Evolutionary conservation across 2,888 invertebrate genomes (phyloP).

Genomic region (Lamellibrachia satsuma): DNA sequence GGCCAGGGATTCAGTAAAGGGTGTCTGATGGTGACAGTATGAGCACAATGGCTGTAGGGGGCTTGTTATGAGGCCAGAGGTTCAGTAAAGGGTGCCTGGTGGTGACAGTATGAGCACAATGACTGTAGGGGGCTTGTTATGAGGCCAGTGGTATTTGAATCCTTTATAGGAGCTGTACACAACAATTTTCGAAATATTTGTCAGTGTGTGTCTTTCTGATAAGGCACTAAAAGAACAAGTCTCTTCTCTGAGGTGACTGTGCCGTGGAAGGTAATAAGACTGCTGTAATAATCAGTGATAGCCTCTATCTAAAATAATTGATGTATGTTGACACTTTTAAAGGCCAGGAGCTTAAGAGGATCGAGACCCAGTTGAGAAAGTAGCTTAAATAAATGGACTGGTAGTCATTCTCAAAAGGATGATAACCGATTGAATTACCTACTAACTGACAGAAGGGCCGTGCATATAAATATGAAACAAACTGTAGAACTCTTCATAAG

Average conservation of each 20-base stretch:
- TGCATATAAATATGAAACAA: neutral
- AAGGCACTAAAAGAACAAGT: neutral
- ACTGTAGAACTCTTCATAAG: neutral
- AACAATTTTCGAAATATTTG: neutral
- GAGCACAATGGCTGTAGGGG: no score
- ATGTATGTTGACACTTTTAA: neutral
- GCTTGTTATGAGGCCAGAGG: no score
- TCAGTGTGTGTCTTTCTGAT: neutral
- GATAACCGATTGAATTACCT: neutral
- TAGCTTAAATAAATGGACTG: neutral
- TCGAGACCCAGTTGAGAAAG: neutral
- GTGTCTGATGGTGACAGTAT: no score
- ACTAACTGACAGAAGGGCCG: neutral
- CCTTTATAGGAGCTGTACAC: neutral
- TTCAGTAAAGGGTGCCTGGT: no score
- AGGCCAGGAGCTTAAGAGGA: neutral
- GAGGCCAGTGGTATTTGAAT: neutral
- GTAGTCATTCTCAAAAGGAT: neutral
- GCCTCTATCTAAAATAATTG: constrained; percentile 6
- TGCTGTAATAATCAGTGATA: neutral
- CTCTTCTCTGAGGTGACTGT: neutral
- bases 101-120: no score
- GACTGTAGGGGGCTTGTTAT: no score
- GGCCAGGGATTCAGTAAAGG: no score
- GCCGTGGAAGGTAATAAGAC: neutral